Percentiles rank a stretch among this genome's conserved stretches.
Evolutionary conservation across 2,797 vertebrate genomes (phyloP).

Genomic region (Oryzias dopingdopingensis): DNA sequence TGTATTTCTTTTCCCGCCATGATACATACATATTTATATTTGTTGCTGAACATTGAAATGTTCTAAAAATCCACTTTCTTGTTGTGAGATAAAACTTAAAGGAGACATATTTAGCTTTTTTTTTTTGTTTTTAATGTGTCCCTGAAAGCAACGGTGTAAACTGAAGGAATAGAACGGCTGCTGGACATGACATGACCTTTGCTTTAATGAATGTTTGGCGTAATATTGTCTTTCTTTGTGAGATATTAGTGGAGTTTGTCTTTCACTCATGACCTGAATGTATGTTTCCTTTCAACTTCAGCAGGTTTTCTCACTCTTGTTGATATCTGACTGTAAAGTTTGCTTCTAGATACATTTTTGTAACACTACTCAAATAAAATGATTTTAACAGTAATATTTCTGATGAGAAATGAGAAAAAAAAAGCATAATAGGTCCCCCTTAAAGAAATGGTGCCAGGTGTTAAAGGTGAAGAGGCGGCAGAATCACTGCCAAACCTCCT

Average conservation of each 20-base stretch:
- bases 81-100: conserved; percentile 68
- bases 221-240: not conserved
- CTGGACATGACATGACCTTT: too few species aligned
- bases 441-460: conserved; percentile 65
- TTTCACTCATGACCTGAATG: not conserved
- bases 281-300: not conserved
- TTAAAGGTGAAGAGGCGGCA: conserved; percentile 39
- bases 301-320: not conserved
- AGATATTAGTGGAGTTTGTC: not conserved
- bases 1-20: conserved; percentile 46
- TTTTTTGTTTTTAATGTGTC: not conserved
- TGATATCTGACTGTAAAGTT: not conserved
- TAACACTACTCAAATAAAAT: too few species aligned
- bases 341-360: not conserved
- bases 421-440: conserved; percentile 11
- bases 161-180: too few species aligned
- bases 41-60: conserved; percentile 61
- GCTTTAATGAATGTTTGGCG: too few species aligned
- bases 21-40: conserved; percentile 41
- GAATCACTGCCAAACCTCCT: conserved; percentile 20
- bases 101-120: conserved; percentile 25
- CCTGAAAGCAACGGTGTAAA: too few species aligned
- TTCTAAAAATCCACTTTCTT: conserved; percentile 60
- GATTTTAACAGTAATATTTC: not conserved
- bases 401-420: not conserved